phyloP scores from a whole-genome alignment of 2,797 vertebrate genomes.

The Peromyscus attwateri region DNA sequence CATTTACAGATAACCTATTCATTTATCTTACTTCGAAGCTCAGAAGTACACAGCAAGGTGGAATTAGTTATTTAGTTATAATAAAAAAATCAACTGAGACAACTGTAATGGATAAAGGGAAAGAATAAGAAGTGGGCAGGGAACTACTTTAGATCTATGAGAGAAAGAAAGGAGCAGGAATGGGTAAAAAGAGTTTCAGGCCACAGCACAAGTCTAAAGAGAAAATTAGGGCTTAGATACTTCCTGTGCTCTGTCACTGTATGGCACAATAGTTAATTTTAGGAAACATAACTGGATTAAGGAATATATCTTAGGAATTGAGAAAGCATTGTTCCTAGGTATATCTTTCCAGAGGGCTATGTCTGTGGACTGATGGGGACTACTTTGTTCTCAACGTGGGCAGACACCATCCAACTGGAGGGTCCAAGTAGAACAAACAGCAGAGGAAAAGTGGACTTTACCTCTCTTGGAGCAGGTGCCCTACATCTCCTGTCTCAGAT shows the following conservation, averaged over 20 bases:
- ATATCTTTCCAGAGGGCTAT: background rate
- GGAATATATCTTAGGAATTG: background rate
- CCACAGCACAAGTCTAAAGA: background rate
- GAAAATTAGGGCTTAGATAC: background rate
- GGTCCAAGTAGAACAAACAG: background rate
- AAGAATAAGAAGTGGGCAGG: background rate
- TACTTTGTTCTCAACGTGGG: background rate
- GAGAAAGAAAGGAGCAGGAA: background rate
- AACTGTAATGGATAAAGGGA: background rate
- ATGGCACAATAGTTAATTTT: background rate
- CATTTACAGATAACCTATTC: background rate
- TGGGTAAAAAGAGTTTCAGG: background rate
- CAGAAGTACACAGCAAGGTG: conserved; percentile 21
- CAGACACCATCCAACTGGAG: background rate
- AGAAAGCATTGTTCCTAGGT: background rate
- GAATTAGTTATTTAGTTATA: background rate
- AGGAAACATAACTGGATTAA: background rate
- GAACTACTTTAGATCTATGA: background rate
- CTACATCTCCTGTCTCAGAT: background rate
- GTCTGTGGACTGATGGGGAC: background rate
- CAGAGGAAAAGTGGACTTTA: background rate
- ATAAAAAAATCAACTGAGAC: background rate
- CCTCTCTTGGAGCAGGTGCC: background rate
- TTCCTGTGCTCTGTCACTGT: background rate
- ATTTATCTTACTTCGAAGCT: background rate